These are phyloP conservation scores for Centropyge bicolor DNA, from an alignment of 2,797 vertebrate species.

Conservation along the genomic window DNA sequence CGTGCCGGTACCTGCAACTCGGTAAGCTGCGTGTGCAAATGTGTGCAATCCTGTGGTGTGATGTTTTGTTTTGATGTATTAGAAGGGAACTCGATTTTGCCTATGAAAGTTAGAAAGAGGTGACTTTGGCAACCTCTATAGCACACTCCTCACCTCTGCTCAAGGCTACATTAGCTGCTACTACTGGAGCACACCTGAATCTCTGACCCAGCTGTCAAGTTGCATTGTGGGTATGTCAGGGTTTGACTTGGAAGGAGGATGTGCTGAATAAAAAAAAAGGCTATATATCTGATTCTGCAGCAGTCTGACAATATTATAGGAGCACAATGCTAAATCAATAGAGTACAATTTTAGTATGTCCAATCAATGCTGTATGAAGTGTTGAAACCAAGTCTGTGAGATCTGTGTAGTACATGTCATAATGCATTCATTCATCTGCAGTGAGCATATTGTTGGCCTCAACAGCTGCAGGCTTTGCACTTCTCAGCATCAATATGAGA, in stretches of 20 bases:
- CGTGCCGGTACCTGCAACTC: conserved; percentile 85
- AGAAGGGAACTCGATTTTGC: not conserved
- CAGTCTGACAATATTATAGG: not conserved
- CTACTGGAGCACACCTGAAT: not conserved
- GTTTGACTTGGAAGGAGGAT: not conserved
- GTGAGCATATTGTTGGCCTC: conserved; percentile 1
- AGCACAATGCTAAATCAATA: not conserved
- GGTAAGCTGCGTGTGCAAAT: conserved; percentile 65
- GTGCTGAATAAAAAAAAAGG: not conserved
- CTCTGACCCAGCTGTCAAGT: not conserved
- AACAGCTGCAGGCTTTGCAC: not conserved
- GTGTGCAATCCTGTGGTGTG: not conserved
- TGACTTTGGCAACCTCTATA: not conserved
- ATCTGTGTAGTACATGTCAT: not conserved
- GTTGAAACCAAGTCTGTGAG: not conserved
- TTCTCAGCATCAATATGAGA: conserved; percentile 13
- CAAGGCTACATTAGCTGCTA: not conserved
- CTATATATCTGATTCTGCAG: not conserved
- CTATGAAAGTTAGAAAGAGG: not conserved
- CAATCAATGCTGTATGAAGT: not conserved
- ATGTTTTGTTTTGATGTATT: not conserved
- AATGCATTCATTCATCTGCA: not conserved
- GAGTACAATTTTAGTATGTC: not conserved
- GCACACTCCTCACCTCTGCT: not conserved
- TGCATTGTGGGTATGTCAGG: not conserved